Evolutionary conservation across 1,140 invertebrate species (phyloP).

Genomic region (Homalodisca vitripennis): DNA sequence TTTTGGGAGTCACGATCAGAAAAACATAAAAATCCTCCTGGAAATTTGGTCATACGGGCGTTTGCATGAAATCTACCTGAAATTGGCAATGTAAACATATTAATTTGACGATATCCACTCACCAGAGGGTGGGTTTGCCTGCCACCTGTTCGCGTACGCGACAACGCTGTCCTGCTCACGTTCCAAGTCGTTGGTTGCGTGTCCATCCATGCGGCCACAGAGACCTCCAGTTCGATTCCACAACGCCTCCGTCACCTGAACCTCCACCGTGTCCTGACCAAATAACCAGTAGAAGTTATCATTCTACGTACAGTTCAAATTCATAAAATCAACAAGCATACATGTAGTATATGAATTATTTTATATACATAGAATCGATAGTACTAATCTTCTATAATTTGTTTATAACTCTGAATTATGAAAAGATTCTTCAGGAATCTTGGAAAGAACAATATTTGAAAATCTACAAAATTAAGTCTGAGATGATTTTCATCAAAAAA

Average conservation of each 20-base stretch:
- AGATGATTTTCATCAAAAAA: no score
- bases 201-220: constrained; percentile 75
- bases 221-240: constrained; percentile 79
- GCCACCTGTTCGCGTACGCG: constrained; percentile 65
- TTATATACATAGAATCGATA: no score
- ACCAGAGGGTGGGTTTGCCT: constrained; percentile 63
- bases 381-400: no score
- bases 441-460: no score
- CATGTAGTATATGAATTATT: no score
- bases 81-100: background rate
- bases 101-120: no score
- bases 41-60: background rate
- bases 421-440: no score
- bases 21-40: constrained; percentile 1
- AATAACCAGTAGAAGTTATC: no score
- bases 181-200: constrained; percentile 65
- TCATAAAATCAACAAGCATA: no score
- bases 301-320: no score
- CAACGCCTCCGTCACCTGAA: constrained; percentile 63
- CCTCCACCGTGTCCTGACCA: constrained; percentile 56
- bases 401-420: no score
- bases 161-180: constrained; percentile 50
- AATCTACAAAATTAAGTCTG: no score
- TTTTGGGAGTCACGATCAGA: background rate
- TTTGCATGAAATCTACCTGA: background rate